Evolutionary conservation across 2,888 invertebrate genomes (phyloP).

Genomic region (Drosophila imparisetae): DNA sequence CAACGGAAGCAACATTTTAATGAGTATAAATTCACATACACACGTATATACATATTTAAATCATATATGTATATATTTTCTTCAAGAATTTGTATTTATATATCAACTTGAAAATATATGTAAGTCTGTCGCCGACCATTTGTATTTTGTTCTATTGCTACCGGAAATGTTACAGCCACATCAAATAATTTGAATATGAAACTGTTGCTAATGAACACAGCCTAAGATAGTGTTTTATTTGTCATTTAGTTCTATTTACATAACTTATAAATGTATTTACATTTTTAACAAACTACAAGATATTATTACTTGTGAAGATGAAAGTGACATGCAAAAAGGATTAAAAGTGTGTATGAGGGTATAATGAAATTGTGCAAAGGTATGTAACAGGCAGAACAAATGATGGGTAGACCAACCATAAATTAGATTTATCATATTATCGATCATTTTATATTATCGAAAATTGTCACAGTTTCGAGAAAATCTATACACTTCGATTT

Average conservation of each 20-base stretch:
- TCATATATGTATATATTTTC: neutral
- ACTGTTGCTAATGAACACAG: neutral
- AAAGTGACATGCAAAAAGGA: neutral
- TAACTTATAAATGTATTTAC: neutral
- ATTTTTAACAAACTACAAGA: neutral
- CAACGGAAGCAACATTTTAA: constrained; percentile 5
- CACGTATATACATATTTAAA: neutral
- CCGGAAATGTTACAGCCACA: constrained; percentile 1
- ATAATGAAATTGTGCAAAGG: neutral
- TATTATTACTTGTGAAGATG: neutral
- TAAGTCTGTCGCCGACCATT: neutral
- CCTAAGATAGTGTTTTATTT: neutral
- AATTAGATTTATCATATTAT: neutral
- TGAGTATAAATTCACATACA: neutral
- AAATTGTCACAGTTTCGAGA: no score
- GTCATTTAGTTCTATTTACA: constrained; percentile 1
- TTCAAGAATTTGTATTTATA: neutral
- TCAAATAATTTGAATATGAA: constrained; percentile 4
- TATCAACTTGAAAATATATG: neutral
- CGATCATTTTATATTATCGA: neutral
- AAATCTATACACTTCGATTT: neutral
- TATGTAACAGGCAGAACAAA: neutral
- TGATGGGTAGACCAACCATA: neutral
- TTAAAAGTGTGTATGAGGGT: neutral
- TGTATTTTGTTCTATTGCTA: neutral